phyloP scores from a whole-genome alignment of 1,140 invertebrate species.

The Mesaphorura yosii region DNA sequence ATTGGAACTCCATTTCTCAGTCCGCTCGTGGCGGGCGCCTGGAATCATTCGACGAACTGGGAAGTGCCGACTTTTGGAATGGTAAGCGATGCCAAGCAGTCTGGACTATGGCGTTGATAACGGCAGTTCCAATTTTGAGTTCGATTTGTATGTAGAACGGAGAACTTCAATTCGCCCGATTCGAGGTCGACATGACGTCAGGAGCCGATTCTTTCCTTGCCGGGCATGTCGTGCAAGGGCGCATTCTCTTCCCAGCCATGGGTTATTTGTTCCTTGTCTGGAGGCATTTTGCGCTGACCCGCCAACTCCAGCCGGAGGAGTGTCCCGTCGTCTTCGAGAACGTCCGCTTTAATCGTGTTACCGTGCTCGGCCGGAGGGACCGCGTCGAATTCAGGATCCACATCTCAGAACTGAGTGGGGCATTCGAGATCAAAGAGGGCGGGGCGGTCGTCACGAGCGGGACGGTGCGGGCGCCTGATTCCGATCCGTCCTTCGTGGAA shows the following conservation, averaged over 20 bases:
- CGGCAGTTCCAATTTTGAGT: too few species aligned
- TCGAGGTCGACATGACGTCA: constrained; percentile 32
- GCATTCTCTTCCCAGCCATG: constrained; percentile 88
- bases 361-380: constrained; percentile 62
- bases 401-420: constrained; percentile 71
- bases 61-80: background rate
- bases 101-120: too few species aligned
- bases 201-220: constrained; percentile 51
- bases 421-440: constrained; percentile 85
- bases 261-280: constrained; percentile 58
- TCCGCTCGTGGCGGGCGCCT: background rate
- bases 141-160: too few species aligned
- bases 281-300: background rate
- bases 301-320: constrained; percentile 51
- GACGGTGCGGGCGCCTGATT: constrained; percentile 48
- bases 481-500: background rate
- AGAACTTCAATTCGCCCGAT: background rate
- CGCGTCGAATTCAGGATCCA: constrained; percentile 76
- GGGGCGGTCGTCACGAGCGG: constrained; percentile 71
- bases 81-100: too few species aligned
- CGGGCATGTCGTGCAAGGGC: constrained; percentile 86
- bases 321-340: constrained; percentile 75
- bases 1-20: background rate
- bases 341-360: constrained; percentile 77
- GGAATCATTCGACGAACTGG: background rate